phyloP scores from a whole-genome alignment of 1,140 invertebrate genomes.

The Mylabris phalerata region DNA sequence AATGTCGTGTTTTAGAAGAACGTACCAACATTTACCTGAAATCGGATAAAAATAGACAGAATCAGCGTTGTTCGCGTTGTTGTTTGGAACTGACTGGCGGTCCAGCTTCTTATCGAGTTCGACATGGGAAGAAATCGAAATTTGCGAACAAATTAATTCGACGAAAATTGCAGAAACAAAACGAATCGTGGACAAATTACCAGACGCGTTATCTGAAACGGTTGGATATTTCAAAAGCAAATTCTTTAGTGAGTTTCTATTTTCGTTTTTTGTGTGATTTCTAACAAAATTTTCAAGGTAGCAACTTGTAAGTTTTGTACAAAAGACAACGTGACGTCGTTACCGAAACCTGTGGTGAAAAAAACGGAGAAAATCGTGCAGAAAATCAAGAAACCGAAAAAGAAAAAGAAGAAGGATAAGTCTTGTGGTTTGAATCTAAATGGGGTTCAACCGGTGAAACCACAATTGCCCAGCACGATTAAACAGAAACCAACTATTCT shows the following conservation, averaged over 20 bases:
- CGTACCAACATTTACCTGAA: conserved; percentile 6
- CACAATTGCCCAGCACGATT: not conserved
- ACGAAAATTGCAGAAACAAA: not conserved
- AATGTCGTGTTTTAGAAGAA: conserved; percentile 19
- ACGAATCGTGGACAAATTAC: not conserved
- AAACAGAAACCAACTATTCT: conserved; percentile 1
- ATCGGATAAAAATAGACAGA: conserved; percentile 1
- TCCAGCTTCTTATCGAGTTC: not conserved
- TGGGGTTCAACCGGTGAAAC: conserved; percentile 7
- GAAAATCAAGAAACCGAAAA: conserved; percentile 17
- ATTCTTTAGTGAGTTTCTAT: conserved; percentile 5
- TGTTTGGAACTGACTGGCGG: conserved; percentile 11
- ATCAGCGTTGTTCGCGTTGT: conserved; percentile 19
- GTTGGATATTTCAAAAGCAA: not conserved
- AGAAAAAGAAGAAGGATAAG: conserved; percentile 23
- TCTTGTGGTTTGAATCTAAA: conserved; percentile 22
- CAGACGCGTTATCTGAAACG: too few relatives aligned
- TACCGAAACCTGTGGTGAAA: conserved; percentile 7
- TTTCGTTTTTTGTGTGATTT: conserved; percentile 1
- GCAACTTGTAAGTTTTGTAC: conserved; percentile 25
- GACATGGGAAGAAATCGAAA: not conserved
- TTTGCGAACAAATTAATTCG: not conserved
- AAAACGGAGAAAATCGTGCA: conserved; percentile 15
- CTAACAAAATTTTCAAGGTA: conserved; percentile 16
- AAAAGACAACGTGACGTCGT: conserved; percentile 4